Evolutionary conservation across 2,888 invertebrate species (phyloP), one percentile per base, ranked within the genome.

Genomic region (Alviniconcha strummeri): DNA sequence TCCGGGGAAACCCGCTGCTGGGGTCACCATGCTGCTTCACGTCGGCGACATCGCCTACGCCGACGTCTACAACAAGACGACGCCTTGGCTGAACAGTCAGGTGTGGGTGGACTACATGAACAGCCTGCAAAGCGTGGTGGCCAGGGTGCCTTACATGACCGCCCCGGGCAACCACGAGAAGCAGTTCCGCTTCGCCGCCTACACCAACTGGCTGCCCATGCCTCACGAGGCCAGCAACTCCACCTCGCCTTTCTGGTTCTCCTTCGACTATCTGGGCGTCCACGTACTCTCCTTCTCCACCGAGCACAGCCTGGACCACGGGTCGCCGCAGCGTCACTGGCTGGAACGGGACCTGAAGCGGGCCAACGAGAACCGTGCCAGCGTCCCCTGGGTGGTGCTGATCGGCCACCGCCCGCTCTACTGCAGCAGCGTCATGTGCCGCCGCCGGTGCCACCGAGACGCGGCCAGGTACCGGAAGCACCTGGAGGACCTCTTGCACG

Each of bases 161-260:
- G 67, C 83, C 8, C 85, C 86, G 17, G 88, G 88, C 15, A 87
- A 88, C 82, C 88, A 88, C 81, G 87, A 88, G 71, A 17, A 15
- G 0, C 85, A 87, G 56, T 87, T 83, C 60, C 57, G 84, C 15
- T 88, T 86, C 79, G 82, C 86, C 6, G 87, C 85, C 1, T 88
- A 88, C 75, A 60, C 83, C n/a, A 86, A 87, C 84, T 86, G 88
- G 85, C 72, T 84, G n/a, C 81, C 78, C 52, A 87, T 88, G 87
- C 88, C 88, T 0, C 80, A 64, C 9, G 54, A n/a, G 0, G 82
- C 82, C 54, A 87, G 88, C 76, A 71, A 64, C 6, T 86, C 86
- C 52, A 19, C 17, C 11, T 86, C 86, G 0, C 84, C 86, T 7
- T 86, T 85, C 60, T 88, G 88, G 88, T 88, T 83, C 71, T 86